Base-by-base conservation (phyloP, 1,140 invertebrate species). In the Drosophila nannoptera region DNA sequence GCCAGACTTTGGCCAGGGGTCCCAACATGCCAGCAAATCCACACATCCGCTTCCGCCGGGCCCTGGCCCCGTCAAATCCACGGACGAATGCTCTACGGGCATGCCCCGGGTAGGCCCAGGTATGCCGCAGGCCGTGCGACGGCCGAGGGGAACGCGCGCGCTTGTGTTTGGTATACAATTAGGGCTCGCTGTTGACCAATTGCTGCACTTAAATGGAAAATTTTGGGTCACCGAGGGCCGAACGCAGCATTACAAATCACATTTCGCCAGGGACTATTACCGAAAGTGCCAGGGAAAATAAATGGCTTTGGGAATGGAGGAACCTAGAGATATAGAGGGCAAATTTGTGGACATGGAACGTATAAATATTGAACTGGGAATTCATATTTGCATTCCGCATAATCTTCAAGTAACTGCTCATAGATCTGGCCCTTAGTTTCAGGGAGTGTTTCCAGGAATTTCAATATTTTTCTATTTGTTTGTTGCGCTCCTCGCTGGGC, bases 31-130 rank as follows among this genome's bases (percentile, higher is more conserved):
- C 60, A 69, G 65, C 77, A 86, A 56, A 75, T 77, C 74, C 73
- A 71, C 77, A 72, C 77, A 81, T 86, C 82, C 77, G 77, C 58
- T 86, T 73, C 81, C 81, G 76, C 40, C 38, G 7, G 54, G 56
- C 40, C 64, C 58, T n/a, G n/a, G n/a, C n/a, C n/a, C n/a, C n/a
- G n/a, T n/a, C n/a, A n/a, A n/a, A n/a, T n/a, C n/a, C n/a, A n/a
- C n/a, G n/a, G n/a, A n/a, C n/a, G n/a, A n/a, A 80, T 74, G 74
- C 67, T 69, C 53, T 52, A 43, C 58, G 56, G 64, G 62, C 70
- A 42, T 46, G 58, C 48, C 32, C 12, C 22, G 43, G 11, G 42
- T 16, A 2, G 0, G n/a, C n/a, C n/a, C 40, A 43, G 40, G 61
- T 55, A 60, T 35, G 56, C 11, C 35, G 31, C 12, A 14, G 9